Conservation (phyloP, 2,888 invertebrate genomes). For the Didymodactylos carnosus region DNA sequence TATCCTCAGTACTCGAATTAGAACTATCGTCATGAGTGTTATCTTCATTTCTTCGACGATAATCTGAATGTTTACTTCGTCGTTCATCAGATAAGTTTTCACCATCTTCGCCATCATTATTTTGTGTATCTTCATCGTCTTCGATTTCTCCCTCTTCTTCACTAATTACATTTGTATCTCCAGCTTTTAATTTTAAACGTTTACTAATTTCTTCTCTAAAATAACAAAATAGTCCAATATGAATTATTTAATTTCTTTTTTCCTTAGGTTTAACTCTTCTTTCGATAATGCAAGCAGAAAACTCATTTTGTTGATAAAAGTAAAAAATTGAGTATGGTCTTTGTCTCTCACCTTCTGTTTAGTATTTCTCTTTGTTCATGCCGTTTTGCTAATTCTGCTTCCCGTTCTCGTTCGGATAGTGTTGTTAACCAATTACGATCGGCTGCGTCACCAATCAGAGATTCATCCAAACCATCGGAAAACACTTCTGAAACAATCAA, state of each 20-base stretch:
- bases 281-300: neutral
- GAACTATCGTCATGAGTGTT: too few relatives aligned
- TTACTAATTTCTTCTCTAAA: neutral
- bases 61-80: neutral
- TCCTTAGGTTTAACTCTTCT: too few relatives aligned
- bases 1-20: too few relatives aligned
- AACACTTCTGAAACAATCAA: slow-evolving; percentile 49
- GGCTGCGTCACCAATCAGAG: slow-evolving; percentile 86
- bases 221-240: too few relatives aligned
- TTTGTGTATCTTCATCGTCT: neutral
- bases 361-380: slow-evolving; percentile 63
- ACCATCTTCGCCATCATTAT: neutral
- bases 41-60: too few relatives aligned
- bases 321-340: neutral
- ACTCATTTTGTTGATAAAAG: neutral
- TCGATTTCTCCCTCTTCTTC: neutral
- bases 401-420: slow-evolving; percentile 86
- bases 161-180: neutral
- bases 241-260: too few relatives aligned
- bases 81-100: too few relatives aligned
- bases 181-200: neutral
- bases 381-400: slow-evolving; percentile 85
- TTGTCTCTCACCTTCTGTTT: neutral
- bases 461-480: slow-evolving; percentile 85
- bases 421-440: slow-evolving; percentile 69